phyloP scores from a whole-genome alignment of 1,140 invertebrate genomes.

The Ptiloglossa arizonensis region DNA sequence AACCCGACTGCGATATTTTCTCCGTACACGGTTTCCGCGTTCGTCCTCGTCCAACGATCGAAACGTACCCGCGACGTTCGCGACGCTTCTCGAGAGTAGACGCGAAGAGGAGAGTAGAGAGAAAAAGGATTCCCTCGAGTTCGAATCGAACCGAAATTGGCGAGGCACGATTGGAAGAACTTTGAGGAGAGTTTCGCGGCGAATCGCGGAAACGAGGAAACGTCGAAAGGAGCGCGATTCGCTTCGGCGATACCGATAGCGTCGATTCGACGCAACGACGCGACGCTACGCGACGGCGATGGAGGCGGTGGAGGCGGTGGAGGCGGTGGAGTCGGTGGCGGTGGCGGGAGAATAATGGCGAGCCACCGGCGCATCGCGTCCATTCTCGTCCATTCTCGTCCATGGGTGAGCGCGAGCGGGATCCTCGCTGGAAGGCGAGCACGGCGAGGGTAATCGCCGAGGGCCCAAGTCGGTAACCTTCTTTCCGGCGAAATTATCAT shows the following conservation, averaged over 20 bases:
- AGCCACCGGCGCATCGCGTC: slow-evolving; percentile 13
- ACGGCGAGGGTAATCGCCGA: slow-evolving; percentile 29
- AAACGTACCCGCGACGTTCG: too few species aligned
- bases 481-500: slow-evolving; percentile 80
- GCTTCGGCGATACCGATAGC: slow-evolving; percentile 16
- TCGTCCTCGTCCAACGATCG: too few species aligned
- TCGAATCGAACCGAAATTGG: too few species aligned
- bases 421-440: slow-evolving; percentile 15
- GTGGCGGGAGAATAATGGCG: slow-evolving; percentile 38
- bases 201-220: neutral
- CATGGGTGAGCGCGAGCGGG: slow-evolving; percentile 21
- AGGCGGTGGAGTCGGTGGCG: too few species aligned
- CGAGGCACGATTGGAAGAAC: too few species aligned
- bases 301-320: too few species aligned
- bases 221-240: slow-evolving; percentile 17
- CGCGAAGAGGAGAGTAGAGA: too few species aligned
- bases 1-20: too few species aligned
- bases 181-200: slow-evolving; percentile 12
- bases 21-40: too few species aligned
- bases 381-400: slow-evolving; percentile 29
- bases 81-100: too few species aligned
- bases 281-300: too few species aligned
- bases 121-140: too few species aligned
- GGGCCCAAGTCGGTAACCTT: slow-evolving; percentile 70
- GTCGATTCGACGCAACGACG: slow-evolving; percentile 45